Conservation (phyloP, 2,113 vertebrate species). For the Lepisosteus oculatus region DNA sequence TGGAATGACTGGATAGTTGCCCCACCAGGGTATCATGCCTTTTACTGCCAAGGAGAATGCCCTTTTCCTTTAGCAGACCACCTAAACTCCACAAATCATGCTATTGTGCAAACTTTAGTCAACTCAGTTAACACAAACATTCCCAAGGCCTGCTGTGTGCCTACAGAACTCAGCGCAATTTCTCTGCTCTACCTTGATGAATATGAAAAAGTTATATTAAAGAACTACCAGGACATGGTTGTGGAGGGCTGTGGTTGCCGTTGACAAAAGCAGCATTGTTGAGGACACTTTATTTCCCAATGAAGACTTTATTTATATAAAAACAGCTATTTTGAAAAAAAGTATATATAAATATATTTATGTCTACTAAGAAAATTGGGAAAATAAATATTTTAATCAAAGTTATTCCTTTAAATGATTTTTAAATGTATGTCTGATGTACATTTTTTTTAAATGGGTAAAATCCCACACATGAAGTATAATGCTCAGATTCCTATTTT, state of each 20-base stretch:
- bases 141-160: slow-evolving; percentile 96
- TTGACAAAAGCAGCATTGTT: slow-evolving; percentile 62
- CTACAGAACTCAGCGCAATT: slow-evolving; percentile 95
- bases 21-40: slow-evolving; percentile 93
- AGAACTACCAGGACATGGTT: slow-evolving; percentile 99
- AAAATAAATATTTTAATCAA: slow-evolving; percentile 99
- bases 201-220: slow-evolving; percentile 96
- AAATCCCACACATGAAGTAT: slow-evolving; percentile 99
- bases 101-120: slow-evolving; percentile 97
- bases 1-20: slow-evolving; percentile 99
- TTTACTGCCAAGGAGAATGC: slow-evolving; percentile 97
- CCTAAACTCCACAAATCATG: slow-evolving; percentile 97
- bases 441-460: slow-evolving; percentile 96
- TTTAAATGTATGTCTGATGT: slow-evolving; percentile 97
- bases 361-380: slow-evolving; percentile 90
- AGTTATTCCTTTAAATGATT: slow-evolving; percentile 94
- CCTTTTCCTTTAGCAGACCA: slow-evolving; percentile 96
- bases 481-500: slow-evolving; percentile 99
- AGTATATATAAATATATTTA: slow-evolving; percentile 94
- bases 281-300: slow-evolving; percentile 93
- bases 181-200: slow-evolving; percentile 98
- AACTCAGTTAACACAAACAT: slow-evolving; percentile 98
- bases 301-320: slow-evolving; percentile 99
- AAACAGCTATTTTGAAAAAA: slow-evolving; percentile 81
- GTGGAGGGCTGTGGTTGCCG: slow-evolving; percentile 98